phyloP scores from a whole-genome alignment of 2,888 invertebrate species.

The Apomyelois bistriatella region DNA sequence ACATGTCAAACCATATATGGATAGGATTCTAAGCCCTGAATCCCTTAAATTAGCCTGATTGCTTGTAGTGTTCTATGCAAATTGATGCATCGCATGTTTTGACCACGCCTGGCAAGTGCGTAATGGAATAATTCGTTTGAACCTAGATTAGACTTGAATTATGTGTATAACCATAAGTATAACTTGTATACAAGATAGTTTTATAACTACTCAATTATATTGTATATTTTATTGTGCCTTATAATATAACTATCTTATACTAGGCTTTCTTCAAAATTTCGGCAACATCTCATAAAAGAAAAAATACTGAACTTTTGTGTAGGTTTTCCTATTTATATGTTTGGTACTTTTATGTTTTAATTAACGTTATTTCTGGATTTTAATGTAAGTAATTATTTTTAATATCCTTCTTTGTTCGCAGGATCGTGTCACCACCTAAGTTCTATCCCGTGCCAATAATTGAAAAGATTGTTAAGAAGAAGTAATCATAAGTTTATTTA shows the following conservation, averaged over 20 bases:
- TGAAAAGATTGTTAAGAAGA: slow-evolving; percentile 10
- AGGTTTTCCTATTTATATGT: too few relatives aligned
- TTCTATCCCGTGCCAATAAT: slow-evolving; percentile 17
- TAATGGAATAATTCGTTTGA: not conserved
- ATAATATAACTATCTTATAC: too few relatives aligned
- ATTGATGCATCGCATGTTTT: not conserved
- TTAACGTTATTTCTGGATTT: too few relatives aligned
- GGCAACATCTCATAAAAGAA: too few relatives aligned
- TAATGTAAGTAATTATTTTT: not conserved
- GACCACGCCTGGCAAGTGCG: not conserved
- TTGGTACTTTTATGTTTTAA: too few relatives aligned
- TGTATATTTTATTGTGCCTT: too few relatives aligned
- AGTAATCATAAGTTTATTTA: slow-evolving; percentile 2
- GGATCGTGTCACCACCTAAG: slow-evolving; percentile 9
- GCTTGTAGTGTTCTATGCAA: not conserved
- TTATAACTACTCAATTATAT: too few relatives aligned
- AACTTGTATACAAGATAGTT: not conserved
- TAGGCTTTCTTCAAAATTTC: too few relatives aligned
- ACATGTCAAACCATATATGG: slow-evolving; percentile 3
- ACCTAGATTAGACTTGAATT: not conserved
- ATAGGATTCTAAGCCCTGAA: not conserved
- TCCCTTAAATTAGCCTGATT: not conserved
- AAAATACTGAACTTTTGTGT: too few relatives aligned
- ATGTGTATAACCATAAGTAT: not conserved
- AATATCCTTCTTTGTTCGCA: slow-evolving; percentile 12